A percentile compares a stretch with the other conserved stretches of the same genome.
phyloP scores from a whole-genome alignment of 2,113 vertebrate genomes.

The Eudyptes chrysolophus region DNA sequence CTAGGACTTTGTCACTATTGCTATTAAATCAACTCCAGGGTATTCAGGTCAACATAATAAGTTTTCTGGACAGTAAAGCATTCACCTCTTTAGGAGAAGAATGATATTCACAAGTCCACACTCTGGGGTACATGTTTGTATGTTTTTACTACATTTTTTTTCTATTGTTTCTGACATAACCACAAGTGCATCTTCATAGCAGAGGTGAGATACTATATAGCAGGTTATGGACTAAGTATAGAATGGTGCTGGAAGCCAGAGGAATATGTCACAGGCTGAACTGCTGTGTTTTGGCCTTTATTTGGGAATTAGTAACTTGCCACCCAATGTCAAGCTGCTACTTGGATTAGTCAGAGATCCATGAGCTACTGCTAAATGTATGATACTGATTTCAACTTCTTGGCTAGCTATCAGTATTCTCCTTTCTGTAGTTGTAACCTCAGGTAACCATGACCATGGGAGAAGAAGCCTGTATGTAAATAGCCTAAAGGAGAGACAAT shows the following conservation, averaged over 20 bases:
- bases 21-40: neutral
- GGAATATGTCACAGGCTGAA: neutral
- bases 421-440: neutral
- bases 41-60: neutral
- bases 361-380: neutral
- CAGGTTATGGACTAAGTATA: neutral
- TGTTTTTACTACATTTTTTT: neutral
- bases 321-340: neutral
- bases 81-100: neutral
- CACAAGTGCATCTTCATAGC: neutral
- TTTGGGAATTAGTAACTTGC: neutral
- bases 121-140: neutral
- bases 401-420: neutral
- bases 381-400: neutral
- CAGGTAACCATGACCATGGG: neutral
- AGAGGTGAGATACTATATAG: neutral
- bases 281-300: neutral
- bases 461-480: neutral
- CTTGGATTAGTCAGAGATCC: neutral
- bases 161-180: neutral
- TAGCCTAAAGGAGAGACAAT: neutral
- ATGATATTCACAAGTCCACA: neutral
- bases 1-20: neutral
- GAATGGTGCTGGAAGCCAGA: neutral
- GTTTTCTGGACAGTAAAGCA: neutral